Evolutionary conservation across 2,888 invertebrate genomes (phyloP), one percentile per base, ranked within the genome.

Genomic region (Idaea straminata): DNA sequence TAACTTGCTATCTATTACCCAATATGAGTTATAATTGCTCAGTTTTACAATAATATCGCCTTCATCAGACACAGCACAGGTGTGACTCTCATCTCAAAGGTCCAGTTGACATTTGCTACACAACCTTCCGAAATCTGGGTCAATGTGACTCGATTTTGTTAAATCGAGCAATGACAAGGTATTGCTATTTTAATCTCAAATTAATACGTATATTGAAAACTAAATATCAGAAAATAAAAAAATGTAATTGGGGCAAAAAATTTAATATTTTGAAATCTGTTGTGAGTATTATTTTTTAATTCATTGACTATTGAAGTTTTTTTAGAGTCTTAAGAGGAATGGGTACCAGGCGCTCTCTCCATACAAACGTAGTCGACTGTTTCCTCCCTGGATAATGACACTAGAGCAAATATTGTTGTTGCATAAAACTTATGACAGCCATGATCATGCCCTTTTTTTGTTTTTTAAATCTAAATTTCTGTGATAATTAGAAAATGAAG

Each of bases 31-130:
- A 47, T 47, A 47, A 47, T 47, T 47, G 47, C 47, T 0, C 72
- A 74, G 73, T 77, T 77, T 77, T 76, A 73, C 76, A 76, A 80
- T 77, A 77, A 73, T 34, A 58, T 16, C 10, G 59, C 34, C 25
- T 34, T 25, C 59, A 25, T 59, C 47, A 47, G 73, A 68, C 63
- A 69, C 65, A 71, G 72, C 67, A 71, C 84, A 85, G 81, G 81
- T 88, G 88, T 73, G 81, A 71, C 87, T 88, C 84, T 81, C 89
- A 84, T 85, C 82, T 82, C 79, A 87, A 88, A 89, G 86, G 88
- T 89, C 83, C 86, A 85, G 84, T 82, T 90, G 88, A 86, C 90
- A 90, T 91, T 91, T 87, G 82, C 67, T 66, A 34, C 15, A 38
- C 71, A 79, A 79, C 91, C 91, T 91, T 87, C 85, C 69, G 61